phyloP scores from a whole-genome alignment of 2,888 invertebrate species.

The Ectemnius continuus region DNA sequence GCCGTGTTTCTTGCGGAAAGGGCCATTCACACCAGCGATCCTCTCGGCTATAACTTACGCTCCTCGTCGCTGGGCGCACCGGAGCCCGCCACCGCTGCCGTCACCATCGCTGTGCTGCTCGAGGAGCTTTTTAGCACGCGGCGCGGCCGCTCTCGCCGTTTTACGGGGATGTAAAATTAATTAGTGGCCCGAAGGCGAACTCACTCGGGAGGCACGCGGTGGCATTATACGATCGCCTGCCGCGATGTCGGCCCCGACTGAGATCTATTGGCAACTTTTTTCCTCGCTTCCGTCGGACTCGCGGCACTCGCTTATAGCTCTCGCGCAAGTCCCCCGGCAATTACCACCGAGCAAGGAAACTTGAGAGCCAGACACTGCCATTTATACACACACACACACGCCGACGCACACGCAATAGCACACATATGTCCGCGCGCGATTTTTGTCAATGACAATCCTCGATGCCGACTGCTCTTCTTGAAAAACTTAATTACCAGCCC shows the following conservation, averaged over 20 bases:
- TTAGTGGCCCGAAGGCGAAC: constrained; percentile 56
- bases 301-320: too few relatives aligned
- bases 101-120: not conserved
- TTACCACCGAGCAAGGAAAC: constrained; percentile 30
- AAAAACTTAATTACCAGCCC: constrained; percentile 51
- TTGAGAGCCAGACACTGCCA: too few relatives aligned
- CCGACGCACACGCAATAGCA: too few relatives aligned
- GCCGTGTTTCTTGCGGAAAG: constrained; percentile 42
- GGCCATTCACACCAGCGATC: constrained; percentile 33
- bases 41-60: constrained; percentile 24
- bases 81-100: too few relatives aligned
- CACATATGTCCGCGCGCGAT: not conserved
- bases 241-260: constrained; percentile 35
- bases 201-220: constrained; percentile 8
- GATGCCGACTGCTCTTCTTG: too few relatives aligned
- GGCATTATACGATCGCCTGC: constrained; percentile 56
- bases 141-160: constrained; percentile 40
- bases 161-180: constrained; percentile 70
- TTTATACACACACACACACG: too few relatives aligned
- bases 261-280: constrained; percentile 55
- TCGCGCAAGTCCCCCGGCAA: constrained; percentile 27
- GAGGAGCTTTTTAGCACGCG: constrained; percentile 37
- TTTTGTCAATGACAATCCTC: not conserved
- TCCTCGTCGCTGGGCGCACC: too few relatives aligned
- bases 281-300: constrained; percentile 18